Conservation (phyloP, 37 sponge, comb jelly and placozoan species). For the Eunapius fragilis region DNA sequence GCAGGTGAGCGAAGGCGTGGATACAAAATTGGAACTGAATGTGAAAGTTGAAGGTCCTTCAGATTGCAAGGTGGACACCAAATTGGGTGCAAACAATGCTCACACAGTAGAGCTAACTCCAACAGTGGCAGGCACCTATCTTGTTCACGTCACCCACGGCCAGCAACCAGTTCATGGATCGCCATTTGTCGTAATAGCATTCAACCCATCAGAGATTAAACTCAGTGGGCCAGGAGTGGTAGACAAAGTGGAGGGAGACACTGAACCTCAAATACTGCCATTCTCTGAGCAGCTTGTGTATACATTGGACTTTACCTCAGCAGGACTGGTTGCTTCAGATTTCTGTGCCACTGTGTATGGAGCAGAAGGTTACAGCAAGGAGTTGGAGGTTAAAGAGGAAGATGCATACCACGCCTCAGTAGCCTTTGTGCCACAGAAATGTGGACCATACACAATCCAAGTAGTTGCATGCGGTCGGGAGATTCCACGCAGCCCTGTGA, state of each 20-base stretch:
- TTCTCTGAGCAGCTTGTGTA: conserved; percentile 50
- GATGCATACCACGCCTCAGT: conserved; percentile 32
- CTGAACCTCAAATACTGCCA: conserved; percentile 32
- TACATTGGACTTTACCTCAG: conserved; percentile 55
- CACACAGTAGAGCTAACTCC: conserved; percentile 73
- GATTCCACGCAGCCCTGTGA: conserved; percentile 49
- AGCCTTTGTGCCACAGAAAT: conserved; percentile 52
- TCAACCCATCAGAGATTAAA: conserved; percentile 71
- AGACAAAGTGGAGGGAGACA: conserved; percentile 35
- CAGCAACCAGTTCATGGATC: conserved; percentile 65
- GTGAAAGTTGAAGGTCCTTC: conserved; percentile 79
- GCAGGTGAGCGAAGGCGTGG: conserved; percentile 36
- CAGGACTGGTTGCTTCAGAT: conserved; percentile 63
- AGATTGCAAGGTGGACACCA: conserved; percentile 85
- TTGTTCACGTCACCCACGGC: conserved; percentile 69
- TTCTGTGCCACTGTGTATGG: conserved; percentile 60
- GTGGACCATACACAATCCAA: conserved; percentile 61
- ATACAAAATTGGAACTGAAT: conserved; percentile 29
- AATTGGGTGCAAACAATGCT: conserved; percentile 62
- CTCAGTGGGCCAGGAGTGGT: conserved; percentile 68
- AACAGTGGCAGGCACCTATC: conserved; percentile 76
- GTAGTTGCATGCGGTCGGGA: conserved; percentile 65
- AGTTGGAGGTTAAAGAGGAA: conserved; percentile 36
- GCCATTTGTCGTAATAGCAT: conserved; percentile 71
- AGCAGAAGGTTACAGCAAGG: conserved; percentile 48